Evolutionary conservation across 2,888 invertebrate genomes (phyloP), one percentile per base, ranked within the genome.

Genomic region (Polyommatus icarus): DNA sequence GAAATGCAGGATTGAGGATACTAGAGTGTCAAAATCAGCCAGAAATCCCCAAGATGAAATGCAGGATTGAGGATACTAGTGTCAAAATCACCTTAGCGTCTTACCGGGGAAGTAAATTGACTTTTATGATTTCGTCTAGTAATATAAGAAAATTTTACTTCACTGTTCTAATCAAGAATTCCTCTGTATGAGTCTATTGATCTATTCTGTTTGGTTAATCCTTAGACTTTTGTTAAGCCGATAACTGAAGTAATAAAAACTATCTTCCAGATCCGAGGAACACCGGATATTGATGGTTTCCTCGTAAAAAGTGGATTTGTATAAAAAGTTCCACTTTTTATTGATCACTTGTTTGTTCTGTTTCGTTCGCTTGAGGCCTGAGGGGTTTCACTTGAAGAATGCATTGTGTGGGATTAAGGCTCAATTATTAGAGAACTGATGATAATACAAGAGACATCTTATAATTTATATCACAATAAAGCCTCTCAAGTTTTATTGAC

Each of bases 221-320:
- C 18, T 29, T 67, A 29, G 67, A 67, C 5, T 29, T 67, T 67
- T 32, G 29, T 67, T 29, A 67, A 67, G 67, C 18, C 15, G 67
- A 67, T 32, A 67, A 67, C 67, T 67, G 12, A 32, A 67, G 29
- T 32, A 0, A 67, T 67, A 67, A 67, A 67, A 67, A 32, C 29
- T 67, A 67, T 32, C 32, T 29, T 24, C 24, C 67, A 46, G 46
- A 46, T 24, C 24, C 24, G 12, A 46, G 29, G 67, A 67, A 20
- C 1, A 12, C 67, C 12, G 67, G 67, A 67, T 67, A 32, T 20
- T 67, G 67, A 15, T 29, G 29, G 67, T 67, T 67, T 67, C 29
- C 29, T 67, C 29, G 29, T 67, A 67, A 67, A 67, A 67, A 67
- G 15, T 29, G 29, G 29, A 32, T 67, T 67, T 67, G 67, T 67